These are phyloP conservation scores for Gymnoscopelus braueri DNA, from an alignment of 2,797 vertebrate species.

Conservation along the genomic window DNA sequence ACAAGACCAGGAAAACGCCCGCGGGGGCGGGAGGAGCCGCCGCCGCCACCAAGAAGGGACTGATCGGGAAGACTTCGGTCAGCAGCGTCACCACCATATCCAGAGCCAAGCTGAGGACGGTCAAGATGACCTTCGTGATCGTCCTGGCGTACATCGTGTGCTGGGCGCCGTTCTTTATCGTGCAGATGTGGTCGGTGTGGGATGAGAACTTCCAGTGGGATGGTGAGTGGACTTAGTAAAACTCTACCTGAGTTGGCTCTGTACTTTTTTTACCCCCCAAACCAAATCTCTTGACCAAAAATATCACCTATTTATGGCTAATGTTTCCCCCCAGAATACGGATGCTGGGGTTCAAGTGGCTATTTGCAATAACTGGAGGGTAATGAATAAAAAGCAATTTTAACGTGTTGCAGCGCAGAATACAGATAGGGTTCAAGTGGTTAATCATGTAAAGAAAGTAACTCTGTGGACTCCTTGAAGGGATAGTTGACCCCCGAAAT, in stretches of 20 bases:
- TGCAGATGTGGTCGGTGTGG: conserved; percentile 99
- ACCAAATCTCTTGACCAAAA: no score
- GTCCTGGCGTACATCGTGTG: conserved; percentile 92
- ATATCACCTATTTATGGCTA: no score
- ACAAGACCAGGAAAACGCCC: conserved; percentile 79
- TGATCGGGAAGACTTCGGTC: conserved; percentile 86
- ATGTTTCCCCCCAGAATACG: no score
- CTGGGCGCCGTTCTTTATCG: conserved; percentile 94
- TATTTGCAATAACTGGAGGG: neutral
- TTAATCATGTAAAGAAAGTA: no score
- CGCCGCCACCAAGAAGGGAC: conserved; percentile 66
- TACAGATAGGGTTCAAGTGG: no score
- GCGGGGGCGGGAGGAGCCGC: neutral
- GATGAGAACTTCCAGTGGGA: conserved; percentile 85
- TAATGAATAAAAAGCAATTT: neutral
- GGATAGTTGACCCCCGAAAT: no score
- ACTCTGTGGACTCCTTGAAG: no score
- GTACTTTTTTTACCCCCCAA: no score
- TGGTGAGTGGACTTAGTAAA: conserved; percentile 77
- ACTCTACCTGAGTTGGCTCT: neutral
- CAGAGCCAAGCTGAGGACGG: conserved; percentile 93
- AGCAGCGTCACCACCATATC: conserved; percentile 91
- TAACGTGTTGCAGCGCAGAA: neutral
- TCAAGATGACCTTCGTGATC: conserved; percentile 98
- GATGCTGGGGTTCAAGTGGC: no score